Evolutionary conservation across 2,888 invertebrate genomes (phyloP), one percentile per base, ranked within the genome.

Genomic region (Drosophila neotestacea): DNA sequence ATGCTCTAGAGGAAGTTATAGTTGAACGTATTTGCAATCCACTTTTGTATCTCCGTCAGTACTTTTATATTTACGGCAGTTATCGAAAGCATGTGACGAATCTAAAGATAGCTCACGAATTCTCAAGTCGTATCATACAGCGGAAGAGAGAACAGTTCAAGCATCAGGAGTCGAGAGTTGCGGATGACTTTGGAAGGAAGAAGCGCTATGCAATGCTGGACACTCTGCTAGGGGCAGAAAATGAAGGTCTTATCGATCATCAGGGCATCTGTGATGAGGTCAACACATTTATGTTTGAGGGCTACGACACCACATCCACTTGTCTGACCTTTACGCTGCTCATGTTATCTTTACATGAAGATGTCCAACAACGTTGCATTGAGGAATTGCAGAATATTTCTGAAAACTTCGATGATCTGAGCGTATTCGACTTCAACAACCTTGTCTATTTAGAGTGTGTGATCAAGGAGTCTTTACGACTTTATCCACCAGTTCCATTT

Each of bases 271-370:
- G 94, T 75, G 94, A 94, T 83, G 95, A 95, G 91, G 94, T 95
- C 1, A 94, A 95, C 70, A 95, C 95, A 0, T 95, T 95, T 65
- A 94, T 94, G 94, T 94, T 95, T 88, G 95, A 94, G 89, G 94
- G 95, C 0, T 95, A 95, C 80, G 95, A 95, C 67, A 95, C 95
- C 0, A 94, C 94, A 0, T 93, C 95, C 0, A 92, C 93, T 54
- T 94, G 93, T 6, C 81, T 95, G 9, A 92, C 92, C 34, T 94
- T 93, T 77, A 90, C 93, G 7, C 83, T 95, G 11, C 87, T 94
- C 81, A 85, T 94, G 52, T 79, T 95, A 16, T 94, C 95, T 0
- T 92, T 93, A 30, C 87, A 94, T 70, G 91, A 91, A 46, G 89
- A 93, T 32, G 88, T 93, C 2, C 94, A 94, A 92, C 90, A 93